A percentile compares a stretch with the other conserved stretches of the same genome.
Conservation (phyloP, 2,888 invertebrate species). For the Cerastis leucographa region DNA sequence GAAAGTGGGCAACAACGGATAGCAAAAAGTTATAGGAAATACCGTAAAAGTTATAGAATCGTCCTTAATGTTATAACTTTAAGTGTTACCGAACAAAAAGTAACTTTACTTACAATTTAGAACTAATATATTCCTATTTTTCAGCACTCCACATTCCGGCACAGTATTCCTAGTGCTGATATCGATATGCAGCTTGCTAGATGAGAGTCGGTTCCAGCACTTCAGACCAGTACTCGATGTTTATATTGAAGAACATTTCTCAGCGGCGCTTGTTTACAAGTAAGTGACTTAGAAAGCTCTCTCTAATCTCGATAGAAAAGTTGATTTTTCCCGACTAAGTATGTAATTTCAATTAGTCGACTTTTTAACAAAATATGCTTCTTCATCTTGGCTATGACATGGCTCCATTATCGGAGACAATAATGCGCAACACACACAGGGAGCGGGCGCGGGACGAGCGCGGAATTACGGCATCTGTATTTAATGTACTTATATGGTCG, state of each 20-base stretch:
- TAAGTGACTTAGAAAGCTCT: constrained; percentile 81
- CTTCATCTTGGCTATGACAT: neutral
- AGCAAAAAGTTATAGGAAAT: no score
- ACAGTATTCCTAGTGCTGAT: constrained; percentile 98
- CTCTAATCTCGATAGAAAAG: neutral
- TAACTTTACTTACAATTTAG: no score
- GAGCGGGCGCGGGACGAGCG: no score
- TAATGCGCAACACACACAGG: no score
- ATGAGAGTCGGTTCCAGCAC: constrained; percentile 97
- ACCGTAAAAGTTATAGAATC: no score
- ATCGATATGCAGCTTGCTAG: constrained; percentile 97
- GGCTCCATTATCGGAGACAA: no score
- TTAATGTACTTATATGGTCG: no score
- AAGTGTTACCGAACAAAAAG: no score
- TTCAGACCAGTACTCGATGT: constrained; percentile 98
- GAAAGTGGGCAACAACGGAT: no score
- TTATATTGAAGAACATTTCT: constrained; percentile 98
- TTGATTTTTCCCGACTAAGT: no score
- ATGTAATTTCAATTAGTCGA: neutral
- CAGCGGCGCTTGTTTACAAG: constrained; percentile 98
- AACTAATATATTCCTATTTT: constrained; percentile 59
- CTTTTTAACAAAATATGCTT: neutral
- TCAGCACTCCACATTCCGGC: constrained; percentile 95
- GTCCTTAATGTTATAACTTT: no score
- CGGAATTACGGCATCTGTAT: no score